Evolutionary conservation across 2,797 vertebrate genomes (phyloP).

Genomic region (Diglossa cyanea): DNA sequence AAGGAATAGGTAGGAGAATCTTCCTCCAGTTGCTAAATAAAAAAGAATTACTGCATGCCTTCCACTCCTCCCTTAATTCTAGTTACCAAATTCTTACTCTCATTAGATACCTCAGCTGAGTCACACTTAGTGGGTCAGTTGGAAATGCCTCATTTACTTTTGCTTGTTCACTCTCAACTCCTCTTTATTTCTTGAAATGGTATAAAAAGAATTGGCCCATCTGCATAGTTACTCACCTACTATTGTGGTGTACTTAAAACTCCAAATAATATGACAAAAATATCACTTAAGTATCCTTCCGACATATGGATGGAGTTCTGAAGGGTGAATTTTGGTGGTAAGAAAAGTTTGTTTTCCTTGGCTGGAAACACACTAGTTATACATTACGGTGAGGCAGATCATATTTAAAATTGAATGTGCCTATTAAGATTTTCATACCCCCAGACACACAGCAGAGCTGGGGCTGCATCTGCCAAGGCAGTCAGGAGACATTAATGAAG

Average conservation of each 20-base stretch:
- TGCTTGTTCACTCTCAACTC: neutral
- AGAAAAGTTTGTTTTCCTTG: slow-evolving; percentile 4
- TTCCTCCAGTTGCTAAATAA: neutral
- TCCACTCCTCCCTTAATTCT: neutral
- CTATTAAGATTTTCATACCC: neutral
- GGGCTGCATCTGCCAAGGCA: neutral
- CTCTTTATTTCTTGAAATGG: neutral
- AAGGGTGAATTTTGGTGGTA: neutral
- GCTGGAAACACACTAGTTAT: neutral
- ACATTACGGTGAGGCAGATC: neutral
- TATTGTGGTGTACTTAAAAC: neutral
- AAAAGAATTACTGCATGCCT: neutral
- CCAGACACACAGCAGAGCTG: neutral
- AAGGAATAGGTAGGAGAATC: neutral
- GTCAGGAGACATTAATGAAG: neutral
- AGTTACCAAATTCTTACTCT: neutral
- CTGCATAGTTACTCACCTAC: neutral
- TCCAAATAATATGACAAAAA: neutral
- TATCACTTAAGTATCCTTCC: neutral
- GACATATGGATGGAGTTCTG: neutral
- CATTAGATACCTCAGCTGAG: neutral
- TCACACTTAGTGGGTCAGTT: neutral
- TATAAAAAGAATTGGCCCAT: neutral
- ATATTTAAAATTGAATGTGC: neutral
- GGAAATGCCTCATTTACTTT: neutral